A percentile compares a stretch with the other conserved stretches of the same genome.
phyloP scores from a whole-genome alignment of 2,113 vertebrate genomes.

The Pangasianodon gigas region DNA sequence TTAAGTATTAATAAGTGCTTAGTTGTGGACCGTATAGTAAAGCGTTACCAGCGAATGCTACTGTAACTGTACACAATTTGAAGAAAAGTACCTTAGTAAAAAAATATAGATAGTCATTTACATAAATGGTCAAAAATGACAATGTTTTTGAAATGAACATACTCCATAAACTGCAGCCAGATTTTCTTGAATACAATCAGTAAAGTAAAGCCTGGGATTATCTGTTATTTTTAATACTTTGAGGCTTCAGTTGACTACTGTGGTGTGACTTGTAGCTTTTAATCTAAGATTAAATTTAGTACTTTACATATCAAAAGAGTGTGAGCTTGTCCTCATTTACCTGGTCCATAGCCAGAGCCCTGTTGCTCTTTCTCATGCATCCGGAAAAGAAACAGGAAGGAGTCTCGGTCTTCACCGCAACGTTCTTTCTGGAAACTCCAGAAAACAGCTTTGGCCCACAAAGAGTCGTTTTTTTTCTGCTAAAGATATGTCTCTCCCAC shows the following conservation, averaged over 20 bases:
- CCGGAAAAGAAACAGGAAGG: neutral
- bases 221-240: neutral
- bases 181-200: neutral
- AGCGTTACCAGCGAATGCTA: neutral
- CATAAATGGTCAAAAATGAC: neutral
- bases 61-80: neutral
- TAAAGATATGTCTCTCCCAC: neutral
- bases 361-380: neutral
- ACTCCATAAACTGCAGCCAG: neutral
- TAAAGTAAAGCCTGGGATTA: neutral
- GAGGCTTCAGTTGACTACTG: neutral
- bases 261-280: neutral
- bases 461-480: neutral
- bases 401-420: neutral
- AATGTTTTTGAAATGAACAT: neutral
- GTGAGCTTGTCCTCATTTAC: neutral
- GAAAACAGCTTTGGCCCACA: neutral
- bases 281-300: neutral
- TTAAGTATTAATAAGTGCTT: neutral
- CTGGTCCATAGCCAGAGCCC: neutral
- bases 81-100: neutral
- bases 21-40: neutral
- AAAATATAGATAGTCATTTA: neutral
- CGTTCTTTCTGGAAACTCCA: slow-evolving; percentile 15
- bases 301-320: neutral